phyloP scores from a whole-genome alignment of 1,140 invertebrate genomes.

The Micrasema longulum region DNA sequence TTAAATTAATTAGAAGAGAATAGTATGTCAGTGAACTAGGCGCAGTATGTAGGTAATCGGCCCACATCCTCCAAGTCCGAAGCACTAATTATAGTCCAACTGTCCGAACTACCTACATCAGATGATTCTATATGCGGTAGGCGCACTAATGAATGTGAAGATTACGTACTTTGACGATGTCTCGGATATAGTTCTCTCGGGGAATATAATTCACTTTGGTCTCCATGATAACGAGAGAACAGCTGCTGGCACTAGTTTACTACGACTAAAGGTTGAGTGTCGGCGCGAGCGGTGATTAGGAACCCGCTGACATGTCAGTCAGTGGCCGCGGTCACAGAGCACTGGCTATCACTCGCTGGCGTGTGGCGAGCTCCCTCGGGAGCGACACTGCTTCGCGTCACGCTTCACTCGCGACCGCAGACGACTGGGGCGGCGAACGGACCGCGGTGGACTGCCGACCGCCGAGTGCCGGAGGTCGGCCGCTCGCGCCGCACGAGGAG shows the following conservation, averaged over 20 bases:
- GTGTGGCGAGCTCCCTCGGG: neutral
- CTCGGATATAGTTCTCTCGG: constrained; percentile 16
- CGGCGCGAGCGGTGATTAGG: neutral
- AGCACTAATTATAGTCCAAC: neutral
- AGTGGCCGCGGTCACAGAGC: neutral
- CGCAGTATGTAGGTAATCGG: neutral
- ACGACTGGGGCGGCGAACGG: neutral
- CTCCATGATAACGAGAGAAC: constrained; percentile 1
- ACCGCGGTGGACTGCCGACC: constrained; percentile 9
- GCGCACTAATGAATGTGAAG: neutral
- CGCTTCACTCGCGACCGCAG: neutral
- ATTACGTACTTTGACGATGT: constrained; percentile 19
- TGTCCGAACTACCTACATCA: neutral
- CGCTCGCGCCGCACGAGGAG: neutral
- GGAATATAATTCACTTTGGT: constrained; percentile 6
- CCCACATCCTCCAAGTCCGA: neutral
- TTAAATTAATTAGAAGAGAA: too few relatives aligned
- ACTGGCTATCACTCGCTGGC: neutral
- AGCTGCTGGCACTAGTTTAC: neutral
- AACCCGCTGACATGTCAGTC: neutral
- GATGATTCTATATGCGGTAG: neutral
- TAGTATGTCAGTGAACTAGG: neutral
- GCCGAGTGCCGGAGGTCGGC: neutral
- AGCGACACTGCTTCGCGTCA: neutral
- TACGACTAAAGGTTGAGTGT: neutral